Evolutionary conservation across 2,797 vertebrate species (phyloP).

Genomic region (Gastrophryne carolinensis): DNA sequence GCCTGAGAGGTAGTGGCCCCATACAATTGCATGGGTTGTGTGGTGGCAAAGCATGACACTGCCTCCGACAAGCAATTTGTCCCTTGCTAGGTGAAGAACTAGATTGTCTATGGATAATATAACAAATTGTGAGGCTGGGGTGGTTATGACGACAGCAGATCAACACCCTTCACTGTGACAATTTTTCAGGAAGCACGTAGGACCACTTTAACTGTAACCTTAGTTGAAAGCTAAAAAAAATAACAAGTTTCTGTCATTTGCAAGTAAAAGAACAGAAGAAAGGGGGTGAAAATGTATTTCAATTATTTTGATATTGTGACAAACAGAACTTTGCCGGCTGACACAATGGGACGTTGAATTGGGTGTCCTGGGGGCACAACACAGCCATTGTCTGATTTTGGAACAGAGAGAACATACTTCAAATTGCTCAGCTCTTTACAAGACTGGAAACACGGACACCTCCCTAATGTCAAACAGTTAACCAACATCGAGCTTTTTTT

Average conservation of each 20-base stretch:
- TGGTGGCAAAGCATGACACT: too few species aligned
- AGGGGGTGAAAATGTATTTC: slow-evolving; percentile 19
- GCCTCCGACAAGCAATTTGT: too few species aligned
- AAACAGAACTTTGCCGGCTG: slow-evolving; percentile 10
- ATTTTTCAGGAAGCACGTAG: too few species aligned
- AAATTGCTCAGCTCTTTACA: slow-evolving; percentile 34
- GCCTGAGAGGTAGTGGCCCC: too few species aligned
- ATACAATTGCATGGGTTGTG: too few species aligned
- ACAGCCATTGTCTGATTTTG: slow-evolving; percentile 42
- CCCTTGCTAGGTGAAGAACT: too few species aligned
- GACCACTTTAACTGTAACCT: too few species aligned
- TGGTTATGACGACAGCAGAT: too few species aligned
- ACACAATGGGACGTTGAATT: slow-evolving; percentile 47
- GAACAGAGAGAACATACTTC: slow-evolving; percentile 40
- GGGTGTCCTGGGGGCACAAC: slow-evolving; percentile 19
- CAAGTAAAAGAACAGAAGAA: slow-evolving; percentile 10
- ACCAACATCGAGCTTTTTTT: slow-evolving; percentile 11
- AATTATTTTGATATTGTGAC: slow-evolving; percentile 32
- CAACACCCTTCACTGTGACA: too few species aligned
- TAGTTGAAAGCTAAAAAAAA: too few species aligned
- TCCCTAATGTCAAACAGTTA: slow-evolving; percentile 33
- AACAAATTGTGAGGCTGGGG: too few species aligned
- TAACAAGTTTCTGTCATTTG: not conserved
- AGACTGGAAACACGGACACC: slow-evolving; percentile 29
- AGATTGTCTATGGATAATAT: too few species aligned